Conservation (phyloP, 2,113 vertebrate genomes). For the Silurus asotus region DNA sequence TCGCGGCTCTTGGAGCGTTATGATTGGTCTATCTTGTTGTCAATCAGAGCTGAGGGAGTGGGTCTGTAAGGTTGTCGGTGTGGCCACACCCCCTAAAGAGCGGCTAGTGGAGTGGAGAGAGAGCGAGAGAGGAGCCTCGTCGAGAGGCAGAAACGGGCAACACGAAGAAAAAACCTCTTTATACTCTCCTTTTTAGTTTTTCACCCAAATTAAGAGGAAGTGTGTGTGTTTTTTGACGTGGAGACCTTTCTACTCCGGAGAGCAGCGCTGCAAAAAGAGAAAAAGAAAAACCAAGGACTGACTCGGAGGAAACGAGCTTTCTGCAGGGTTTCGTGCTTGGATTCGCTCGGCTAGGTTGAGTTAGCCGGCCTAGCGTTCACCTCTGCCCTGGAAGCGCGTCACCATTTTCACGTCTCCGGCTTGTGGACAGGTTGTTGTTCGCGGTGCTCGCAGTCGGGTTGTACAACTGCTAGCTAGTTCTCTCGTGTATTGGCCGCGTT, state of each 20-base stretch:
- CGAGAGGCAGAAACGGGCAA: constrained; percentile 42
- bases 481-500: background rate
- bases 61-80: constrained; percentile 38
- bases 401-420: background rate
- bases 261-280: constrained; percentile 15
- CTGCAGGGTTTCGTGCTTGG: constrained; percentile 21
- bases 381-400: constrained; percentile 8
- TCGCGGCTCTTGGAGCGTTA: background rate
- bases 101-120: constrained; percentile 49
- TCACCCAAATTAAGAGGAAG: background rate
- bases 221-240: constrained; percentile 16
- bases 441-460: background rate
- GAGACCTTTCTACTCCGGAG: background rate
- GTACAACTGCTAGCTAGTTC: background rate
- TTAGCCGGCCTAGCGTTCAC: constrained; percentile 34
- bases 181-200: background rate
- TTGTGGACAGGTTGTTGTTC: background rate
- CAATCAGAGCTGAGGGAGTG: constrained; percentile 22
- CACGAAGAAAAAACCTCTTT: background rate
- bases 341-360: constrained; percentile 29
- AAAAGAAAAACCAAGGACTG: constrained; percentile 3
- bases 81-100: constrained; percentile 51
- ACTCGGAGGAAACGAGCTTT: constrained; percentile 15
- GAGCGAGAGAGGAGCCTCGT: constrained; percentile 43
- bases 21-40: constrained; percentile 21